Base-by-base conservation (phyloP, 2,113 vertebrate species). In the Isurus oxyrinchus region DNA sequence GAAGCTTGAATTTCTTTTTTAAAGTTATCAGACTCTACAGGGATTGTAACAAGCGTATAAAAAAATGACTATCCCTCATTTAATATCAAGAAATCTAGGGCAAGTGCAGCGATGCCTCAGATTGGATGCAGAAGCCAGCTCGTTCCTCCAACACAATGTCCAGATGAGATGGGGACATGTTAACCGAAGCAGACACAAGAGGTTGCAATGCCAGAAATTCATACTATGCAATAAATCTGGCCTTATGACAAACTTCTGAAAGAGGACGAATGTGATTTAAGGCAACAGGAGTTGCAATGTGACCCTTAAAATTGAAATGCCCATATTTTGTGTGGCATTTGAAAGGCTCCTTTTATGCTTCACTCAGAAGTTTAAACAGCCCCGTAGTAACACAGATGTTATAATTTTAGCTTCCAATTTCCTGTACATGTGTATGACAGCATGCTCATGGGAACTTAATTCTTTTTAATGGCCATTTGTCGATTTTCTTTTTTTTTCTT, bases 351-450 rank as follows among this genome's bases (percentile, higher is more conserved):
- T 90, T 98, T 97, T 97, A 97, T 97, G 97, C 96, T 96, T 96
- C 96, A 0, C 25, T 97, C 97, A 98, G 61, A 97, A 97, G 97
- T 76, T 97, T 97, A 97, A 97, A 97, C 97, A 97, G 96, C 94
- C 96, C 97, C 0, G 0, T 67, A 88, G 79, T 90, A 66, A 84
- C 81, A 72, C 96, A 96, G 96, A 93, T 97, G 96, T 96, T 97
- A 96, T 97, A 97, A 97, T 97, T 97, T 97, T 97, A 97, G 97
- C 96, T 95, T 97, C 97, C 97, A 97, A 97, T 97, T 98, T 98
- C 97, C 97, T 97, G 97, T 97, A 97, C 97, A 97, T 97, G 96
- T 97, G 97, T 97, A 97, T 49, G 76, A 97, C 97, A 97, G 61
- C 87, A 96, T 59, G 2, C 97, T 96, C 97, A 97, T 96, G 96